Conservation (phyloP, 53 echinoderm and acorn worm species). For the Echinometra lucunter region DNA sequence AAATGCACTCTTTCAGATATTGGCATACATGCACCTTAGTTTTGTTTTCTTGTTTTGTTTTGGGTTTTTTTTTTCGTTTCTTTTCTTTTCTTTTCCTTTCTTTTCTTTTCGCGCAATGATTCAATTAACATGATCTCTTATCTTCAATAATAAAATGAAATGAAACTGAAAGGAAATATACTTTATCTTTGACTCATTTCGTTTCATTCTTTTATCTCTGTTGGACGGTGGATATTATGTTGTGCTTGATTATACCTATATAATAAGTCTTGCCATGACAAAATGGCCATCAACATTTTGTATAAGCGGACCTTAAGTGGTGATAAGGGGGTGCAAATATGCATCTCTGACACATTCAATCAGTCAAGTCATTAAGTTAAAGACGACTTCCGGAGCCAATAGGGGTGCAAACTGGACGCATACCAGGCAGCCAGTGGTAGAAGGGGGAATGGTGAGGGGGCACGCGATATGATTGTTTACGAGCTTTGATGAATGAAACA, state of each 20-base stretch:
- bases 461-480: not conserved
- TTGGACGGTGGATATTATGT: too few species aligned
- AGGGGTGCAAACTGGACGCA: constrained; percentile 9
- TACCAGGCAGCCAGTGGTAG: constrained; percentile 41
- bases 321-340: constrained; percentile 44
- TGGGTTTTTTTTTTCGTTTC: not conserved
- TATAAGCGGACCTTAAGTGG: not conserved
- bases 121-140: too few species aligned
- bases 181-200: too few species aligned
- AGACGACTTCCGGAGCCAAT: constrained; percentile 26
- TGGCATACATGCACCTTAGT: too few species aligned
- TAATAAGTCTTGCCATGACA: not conserved
- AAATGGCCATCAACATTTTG: not conserved
- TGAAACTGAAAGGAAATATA: too few species aligned
- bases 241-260: too few species aligned
- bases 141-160: too few species aligned
- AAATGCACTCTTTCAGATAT: too few species aligned
- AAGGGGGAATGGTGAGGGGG: constrained; percentile 26
- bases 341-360: constrained; percentile 41
- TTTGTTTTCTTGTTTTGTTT: too few species aligned
- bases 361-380: constrained; percentile 30
- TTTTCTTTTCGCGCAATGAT: too few species aligned
- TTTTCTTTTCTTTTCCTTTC: too few species aligned
- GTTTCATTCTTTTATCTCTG: too few species aligned
- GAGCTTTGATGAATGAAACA: not conserved